Evolutionary conservation across 2,797 vertebrate genomes (phyloP).

Genomic region (Poecilia picta): DNA sequence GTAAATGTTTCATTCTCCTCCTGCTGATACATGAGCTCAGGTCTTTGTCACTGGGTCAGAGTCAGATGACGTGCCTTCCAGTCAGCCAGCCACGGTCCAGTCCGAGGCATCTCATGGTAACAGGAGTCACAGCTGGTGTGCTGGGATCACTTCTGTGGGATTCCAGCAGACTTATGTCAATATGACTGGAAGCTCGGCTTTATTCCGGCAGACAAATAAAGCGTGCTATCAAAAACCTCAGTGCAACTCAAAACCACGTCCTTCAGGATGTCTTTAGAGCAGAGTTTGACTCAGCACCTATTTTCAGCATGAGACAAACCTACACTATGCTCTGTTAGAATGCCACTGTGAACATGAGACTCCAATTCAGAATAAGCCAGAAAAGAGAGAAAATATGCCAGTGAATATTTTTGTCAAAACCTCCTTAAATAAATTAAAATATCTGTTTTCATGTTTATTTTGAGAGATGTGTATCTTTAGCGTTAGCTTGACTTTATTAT

Average conservation of each 20-base stretch:
- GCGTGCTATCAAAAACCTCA: conserved; percentile 15
- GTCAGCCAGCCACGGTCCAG: conserved; percentile 36
- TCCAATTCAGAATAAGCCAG: neutral
- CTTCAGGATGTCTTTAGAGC: conserved; percentile 23
- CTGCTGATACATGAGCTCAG: conserved; percentile 61
- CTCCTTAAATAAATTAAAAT: neutral
- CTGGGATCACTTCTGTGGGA: conserved; percentile 58
- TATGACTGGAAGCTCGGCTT: conserved; percentile 27
- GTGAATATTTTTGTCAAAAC: neutral
- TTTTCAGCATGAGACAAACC: neutral
- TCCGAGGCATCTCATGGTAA: conserved; percentile 41
- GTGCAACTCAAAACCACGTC: conserved; percentile 36
- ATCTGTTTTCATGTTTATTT: neutral
- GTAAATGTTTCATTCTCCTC: conserved; percentile 65
- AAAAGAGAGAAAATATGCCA: neutral
- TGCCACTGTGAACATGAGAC: neutral
- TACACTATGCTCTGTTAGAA: neutral
- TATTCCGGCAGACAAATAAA: conserved; percentile 51
- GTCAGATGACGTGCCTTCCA: conserved; percentile 53
- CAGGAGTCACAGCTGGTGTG: conserved; percentile 48
- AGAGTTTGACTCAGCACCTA: conserved; percentile 16
- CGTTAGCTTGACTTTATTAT: neutral
- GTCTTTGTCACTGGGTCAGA: conserved; percentile 49
- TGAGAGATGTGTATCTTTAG: neutral
- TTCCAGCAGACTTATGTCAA: conserved; percentile 44